These are phyloP conservation scores for Eupithecia abbreviata DNA, from an alignment of 2,888 invertebrate genomes.

Conservation along the genomic window DNA sequence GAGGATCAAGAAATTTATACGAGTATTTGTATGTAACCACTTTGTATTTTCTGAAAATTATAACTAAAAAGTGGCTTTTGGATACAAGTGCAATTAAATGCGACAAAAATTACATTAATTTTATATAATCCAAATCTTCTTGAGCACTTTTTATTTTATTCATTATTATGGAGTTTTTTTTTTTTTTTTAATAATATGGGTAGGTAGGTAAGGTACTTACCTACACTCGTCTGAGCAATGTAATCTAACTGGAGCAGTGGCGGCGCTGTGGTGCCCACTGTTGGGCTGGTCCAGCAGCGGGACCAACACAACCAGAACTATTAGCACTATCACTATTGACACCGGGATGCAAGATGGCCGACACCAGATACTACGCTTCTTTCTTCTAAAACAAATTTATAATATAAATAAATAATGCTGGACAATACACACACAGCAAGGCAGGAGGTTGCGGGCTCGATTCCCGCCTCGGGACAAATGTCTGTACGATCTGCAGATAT, in stretches of 20 bases:
- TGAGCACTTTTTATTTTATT: background rate
- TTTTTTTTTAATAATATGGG: background rate
- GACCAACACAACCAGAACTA: constrained; percentile 90
- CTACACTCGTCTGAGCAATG: constrained; percentile 87
- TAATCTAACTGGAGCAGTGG: constrained; percentile 65
- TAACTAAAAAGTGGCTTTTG: too few species aligned
- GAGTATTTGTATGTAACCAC: background rate
- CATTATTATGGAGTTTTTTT: background rate
- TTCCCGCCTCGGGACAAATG: too few species aligned
- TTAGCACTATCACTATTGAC: constrained; percentile 89
- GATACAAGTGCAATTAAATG: background rate
- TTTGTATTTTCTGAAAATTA: too few species aligned
- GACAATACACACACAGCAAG: too few species aligned
- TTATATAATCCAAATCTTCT: background rate
- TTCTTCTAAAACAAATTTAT: constrained; percentile 67
- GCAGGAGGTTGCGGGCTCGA: too few species aligned
- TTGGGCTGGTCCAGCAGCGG: constrained; percentile 89
- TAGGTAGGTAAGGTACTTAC: constrained; percentile 64
- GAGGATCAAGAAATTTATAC: background rate
- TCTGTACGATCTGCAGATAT: too few species aligned
- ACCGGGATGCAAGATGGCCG: constrained; percentile 93
- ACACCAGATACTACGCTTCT: constrained; percentile 86
- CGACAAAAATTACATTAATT: background rate
- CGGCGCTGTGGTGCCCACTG: constrained; percentile 68
- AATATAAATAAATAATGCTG: too few species aligned